phyloP scores from a whole-genome alignment of 92 coral and sea anemone genomes.

The Parazoanthus darwini region DNA sequence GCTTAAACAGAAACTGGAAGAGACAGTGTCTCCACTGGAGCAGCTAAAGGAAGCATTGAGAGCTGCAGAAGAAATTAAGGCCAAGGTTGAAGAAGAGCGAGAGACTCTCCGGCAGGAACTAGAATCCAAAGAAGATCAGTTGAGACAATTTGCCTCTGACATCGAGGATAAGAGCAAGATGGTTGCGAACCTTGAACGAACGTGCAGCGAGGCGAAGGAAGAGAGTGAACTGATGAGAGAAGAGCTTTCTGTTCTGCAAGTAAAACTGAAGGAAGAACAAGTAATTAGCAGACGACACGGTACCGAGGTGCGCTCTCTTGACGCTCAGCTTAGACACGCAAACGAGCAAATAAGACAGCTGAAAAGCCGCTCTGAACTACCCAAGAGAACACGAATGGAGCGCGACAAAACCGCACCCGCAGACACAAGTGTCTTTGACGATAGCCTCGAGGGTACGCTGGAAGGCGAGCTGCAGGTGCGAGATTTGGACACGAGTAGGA shows the following conservation, averaged over 20 bases:
- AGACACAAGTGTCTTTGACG: conserved; percentile 47
- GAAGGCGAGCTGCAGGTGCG: conserved; percentile 49
- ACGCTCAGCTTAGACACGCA: conserved; percentile 88
- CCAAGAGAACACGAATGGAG: conserved; percentile 36
- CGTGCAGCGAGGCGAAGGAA: conserved; percentile 46
- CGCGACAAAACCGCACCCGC: conserved; percentile 29
- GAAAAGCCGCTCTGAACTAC: conserved; percentile 18
- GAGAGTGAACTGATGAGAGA: conserved; percentile 46
- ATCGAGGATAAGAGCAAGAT: conserved; percentile 62
- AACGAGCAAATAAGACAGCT: conserved; percentile 73
- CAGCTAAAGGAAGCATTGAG: conserved; percentile 39
- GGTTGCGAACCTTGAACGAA: conserved; percentile 59
- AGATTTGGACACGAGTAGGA: conserved; percentile 52
- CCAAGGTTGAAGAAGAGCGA: conserved; percentile 20
- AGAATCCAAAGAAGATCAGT: conserved; percentile 48
- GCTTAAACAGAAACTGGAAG: conserved; percentile 40
- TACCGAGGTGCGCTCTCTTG: conserved; percentile 82
- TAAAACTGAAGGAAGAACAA: conserved; percentile 65
- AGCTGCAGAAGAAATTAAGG: conserved; percentile 43
- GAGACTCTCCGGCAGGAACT: conserved; percentile 42
- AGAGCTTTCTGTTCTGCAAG: conserved; percentile 56
- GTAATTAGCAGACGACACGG: conserved; percentile 74
- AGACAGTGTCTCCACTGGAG: conserved; percentile 37
- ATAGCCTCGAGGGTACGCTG: conserved; percentile 58
- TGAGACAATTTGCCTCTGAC: conserved; percentile 49